Evolutionary conservation across 1,140 invertebrate genomes (phyloP).

Genomic region (Rhopalosiphum maidis): DNA sequence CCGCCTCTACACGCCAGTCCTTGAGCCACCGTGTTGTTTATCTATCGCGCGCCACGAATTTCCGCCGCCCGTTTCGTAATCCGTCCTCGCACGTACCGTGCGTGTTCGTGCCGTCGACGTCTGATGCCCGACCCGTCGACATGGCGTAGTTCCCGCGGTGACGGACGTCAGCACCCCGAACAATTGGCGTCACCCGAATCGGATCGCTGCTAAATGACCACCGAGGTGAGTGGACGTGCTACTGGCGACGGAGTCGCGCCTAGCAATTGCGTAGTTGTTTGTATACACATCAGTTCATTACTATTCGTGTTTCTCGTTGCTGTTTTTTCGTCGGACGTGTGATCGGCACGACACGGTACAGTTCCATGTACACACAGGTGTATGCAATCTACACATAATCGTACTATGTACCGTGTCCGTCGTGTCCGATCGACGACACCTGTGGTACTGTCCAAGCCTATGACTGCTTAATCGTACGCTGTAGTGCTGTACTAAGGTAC

Average conservation of each 20-base stretch:
- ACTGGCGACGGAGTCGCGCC: not conserved
- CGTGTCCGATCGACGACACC: not conserved
- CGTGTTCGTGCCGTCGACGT: not conserved
- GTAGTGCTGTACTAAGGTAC: not conserved
- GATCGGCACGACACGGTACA: not conserved
- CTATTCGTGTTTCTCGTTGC: not conserved
- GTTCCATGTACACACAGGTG: not conserved
- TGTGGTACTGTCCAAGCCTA: not conserved
- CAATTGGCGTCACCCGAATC: not conserved
- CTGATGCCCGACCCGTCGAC: not conserved
- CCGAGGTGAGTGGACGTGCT: not conserved
- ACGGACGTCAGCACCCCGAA: not conserved
- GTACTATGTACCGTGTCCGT: not conserved
- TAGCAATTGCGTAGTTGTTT: not conserved
- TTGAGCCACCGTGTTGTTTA: conserved; percentile 46
- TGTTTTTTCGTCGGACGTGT: not conserved
- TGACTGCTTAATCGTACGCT: not conserved
- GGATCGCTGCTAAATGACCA: conserved; percentile 27
- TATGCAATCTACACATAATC: too few species aligned
- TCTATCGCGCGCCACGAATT: conserved; percentile 13
- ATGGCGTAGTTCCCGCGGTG: not conserved
- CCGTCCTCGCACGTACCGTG: not conserved
- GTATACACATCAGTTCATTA: not conserved
- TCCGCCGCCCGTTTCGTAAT: not conserved
- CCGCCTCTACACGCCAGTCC: conserved; percentile 29